Percentiles rank a stretch among this genome's conserved stretches.
These are phyloP conservation scores for Alcedo quadribrachys DNA, from an alignment of 2,797 vertebrate species.

Conservation along the genomic window DNA sequence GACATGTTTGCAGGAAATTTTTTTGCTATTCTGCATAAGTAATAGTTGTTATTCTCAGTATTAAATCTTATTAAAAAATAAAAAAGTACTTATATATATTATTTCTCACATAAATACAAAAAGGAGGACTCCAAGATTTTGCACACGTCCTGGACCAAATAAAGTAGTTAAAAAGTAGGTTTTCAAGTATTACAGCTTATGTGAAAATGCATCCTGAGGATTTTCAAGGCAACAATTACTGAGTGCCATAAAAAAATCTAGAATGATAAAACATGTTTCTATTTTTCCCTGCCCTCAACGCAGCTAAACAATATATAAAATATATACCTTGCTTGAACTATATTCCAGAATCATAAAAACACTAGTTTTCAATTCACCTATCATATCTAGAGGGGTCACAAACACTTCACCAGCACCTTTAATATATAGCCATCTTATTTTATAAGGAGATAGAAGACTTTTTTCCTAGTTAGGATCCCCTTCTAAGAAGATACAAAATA, in stretches of 20 bases:
- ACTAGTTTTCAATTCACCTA: background rate
- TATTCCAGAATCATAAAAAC: background rate
- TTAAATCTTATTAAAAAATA: background rate
- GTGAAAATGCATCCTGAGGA: background rate
- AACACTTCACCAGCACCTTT: background rate
- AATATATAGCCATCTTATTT: background rate
- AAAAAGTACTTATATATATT: background rate
- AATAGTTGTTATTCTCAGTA: background rate
- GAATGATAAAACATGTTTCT: background rate
- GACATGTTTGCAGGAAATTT: background rate
- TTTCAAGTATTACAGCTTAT: background rate
- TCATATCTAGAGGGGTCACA: background rate
- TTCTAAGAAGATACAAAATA: background rate
- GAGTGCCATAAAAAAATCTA: background rate
- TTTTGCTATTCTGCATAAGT: background rate
- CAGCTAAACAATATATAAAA: background rate
- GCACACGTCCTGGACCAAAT: background rate
- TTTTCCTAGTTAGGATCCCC: background rate
- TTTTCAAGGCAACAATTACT: background rate
- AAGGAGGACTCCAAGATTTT: background rate
- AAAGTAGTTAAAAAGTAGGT: background rate
- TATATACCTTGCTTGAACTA: background rate
- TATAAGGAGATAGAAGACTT: background rate
- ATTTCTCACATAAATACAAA: background rate
- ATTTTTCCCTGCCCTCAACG: background rate